Percentiles rank a stretch among this genome's conserved stretches.
These are phyloP conservation scores for Mareca strepera DNA, from an alignment of 2,797 vertebrate species.

Conservation along the genomic window DNA sequence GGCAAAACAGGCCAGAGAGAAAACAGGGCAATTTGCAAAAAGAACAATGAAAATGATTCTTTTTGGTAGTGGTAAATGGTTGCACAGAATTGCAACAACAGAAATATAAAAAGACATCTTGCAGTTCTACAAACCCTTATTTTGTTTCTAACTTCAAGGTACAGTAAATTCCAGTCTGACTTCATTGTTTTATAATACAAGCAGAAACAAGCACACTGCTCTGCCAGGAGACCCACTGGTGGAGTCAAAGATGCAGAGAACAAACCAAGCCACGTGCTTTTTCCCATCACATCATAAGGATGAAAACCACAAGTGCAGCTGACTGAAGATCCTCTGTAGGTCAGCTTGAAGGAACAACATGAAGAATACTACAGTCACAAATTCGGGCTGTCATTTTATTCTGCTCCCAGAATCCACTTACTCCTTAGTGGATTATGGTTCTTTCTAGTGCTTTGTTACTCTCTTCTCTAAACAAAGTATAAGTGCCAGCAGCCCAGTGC, in stretches of 20 bases:
- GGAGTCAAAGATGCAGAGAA: not conserved
- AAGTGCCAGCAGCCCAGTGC: not conserved
- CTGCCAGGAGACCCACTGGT: not conserved
- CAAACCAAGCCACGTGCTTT: not conserved
- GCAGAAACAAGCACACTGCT: not conserved
- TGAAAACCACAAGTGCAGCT: not conserved
- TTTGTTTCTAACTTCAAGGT: not conserved
- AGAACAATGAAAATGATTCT: rapidly evolving
- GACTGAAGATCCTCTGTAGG: not conserved
- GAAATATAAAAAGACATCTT: not conserved
- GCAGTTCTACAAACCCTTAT: not conserved
- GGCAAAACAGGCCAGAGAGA: not conserved
- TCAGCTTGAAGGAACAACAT: not conserved
- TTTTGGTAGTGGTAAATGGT: too few relatives aligned
- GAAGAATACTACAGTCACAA: not conserved
- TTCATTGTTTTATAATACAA: not conserved
- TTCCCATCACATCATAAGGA: not conserved
- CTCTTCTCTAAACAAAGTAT: not conserved
- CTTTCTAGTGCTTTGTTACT: not conserved
- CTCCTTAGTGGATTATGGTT: not conserved
- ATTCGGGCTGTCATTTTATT: not conserved
- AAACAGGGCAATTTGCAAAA: not conserved
- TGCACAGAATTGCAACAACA: not conserved
- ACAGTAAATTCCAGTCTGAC: not conserved
- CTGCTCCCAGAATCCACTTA: slow-evolving; percentile 1